A percentile compares a stretch with the other conserved stretches of the same genome.
Evolutionary conservation across 2,797 vertebrate species (phyloP).

Genomic region (Syncerus caffer): DNA sequence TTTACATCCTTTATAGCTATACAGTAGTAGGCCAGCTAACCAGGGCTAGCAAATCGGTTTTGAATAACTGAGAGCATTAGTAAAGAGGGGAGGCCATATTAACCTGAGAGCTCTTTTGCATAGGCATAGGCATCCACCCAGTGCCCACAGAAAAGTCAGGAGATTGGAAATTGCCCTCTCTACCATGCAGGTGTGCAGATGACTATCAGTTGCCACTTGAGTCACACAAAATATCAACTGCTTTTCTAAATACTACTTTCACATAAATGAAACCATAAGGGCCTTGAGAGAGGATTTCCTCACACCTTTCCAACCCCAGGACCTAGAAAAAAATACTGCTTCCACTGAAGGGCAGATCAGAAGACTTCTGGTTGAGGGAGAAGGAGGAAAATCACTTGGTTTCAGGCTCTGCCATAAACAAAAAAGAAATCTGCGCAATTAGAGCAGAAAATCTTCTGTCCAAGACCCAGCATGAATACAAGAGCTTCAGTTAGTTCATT

Average conservation of each 20-base stretch:
- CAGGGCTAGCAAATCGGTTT: not conserved
- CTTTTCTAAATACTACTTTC: not conserved
- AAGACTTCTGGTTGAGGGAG: accelerated
- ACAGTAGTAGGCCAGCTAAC: not conserved
- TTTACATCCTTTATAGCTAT: not conserved
- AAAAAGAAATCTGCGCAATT: not conserved
- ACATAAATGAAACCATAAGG: not conserved
- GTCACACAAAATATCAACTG: not conserved
- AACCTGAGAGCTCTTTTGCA: not conserved
- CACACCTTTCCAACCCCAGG: not conserved
- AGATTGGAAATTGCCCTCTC: not conserved
- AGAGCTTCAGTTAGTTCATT: not conserved
- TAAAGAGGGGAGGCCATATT: not conserved
- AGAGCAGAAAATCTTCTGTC: not conserved
- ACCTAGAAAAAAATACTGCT: not conserved
- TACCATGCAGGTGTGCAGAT: not conserved
- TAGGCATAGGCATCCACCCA: not conserved
- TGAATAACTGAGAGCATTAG: not conserved
- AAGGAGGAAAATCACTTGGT: not conserved
- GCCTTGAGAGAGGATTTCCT: not conserved
- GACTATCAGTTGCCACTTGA: not conserved
- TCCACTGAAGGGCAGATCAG: not conserved
- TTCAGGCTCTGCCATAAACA: not conserved
- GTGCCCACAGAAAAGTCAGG: not conserved
- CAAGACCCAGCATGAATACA: not conserved